Base-by-base conservation (phyloP, 2,797 vertebrate genomes). In the Buceros bicornis region DNA sequence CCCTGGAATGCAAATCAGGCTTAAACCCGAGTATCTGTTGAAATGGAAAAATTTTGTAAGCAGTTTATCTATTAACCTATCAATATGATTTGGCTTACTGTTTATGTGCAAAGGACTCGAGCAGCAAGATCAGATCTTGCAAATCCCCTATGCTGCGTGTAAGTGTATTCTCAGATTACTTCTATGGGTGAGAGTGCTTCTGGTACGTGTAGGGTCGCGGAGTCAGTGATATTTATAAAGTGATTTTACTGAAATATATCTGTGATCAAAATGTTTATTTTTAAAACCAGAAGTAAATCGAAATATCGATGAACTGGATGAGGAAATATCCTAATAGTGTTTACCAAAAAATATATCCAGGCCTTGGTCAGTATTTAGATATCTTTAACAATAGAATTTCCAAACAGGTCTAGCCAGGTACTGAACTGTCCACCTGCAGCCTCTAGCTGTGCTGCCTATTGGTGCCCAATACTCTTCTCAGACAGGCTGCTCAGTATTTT, bases 131-230 rank as follows among this genome's bases (percentile, higher is more conserved):
- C 10, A 37, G 51, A 47, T 70, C 37, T 37, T 82, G 61, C 13
- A 56, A 56, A 47, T 80, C 16, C 22, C 20, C 45, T 67, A 1
- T 1, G 0, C 71, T 53, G 5, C 11, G 4, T 31, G 0, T 29
- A 21, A 40, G n/a, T 40, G 18, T 57, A 4, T 51, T 65, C 43
- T 37, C 2, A 1, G 19, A 2, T n/a, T 33, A 9, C 40, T 50
- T 45, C 25, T 29, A 5, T n/a, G 69, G 29, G 8, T 31, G 33
- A 73, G 16, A 50, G 56, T 64, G 45, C 24, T 15, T 79, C 81
- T 60, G 25, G 22, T 53, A 2, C 7, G 16, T 11, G 7, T 37
- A n/a, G 29, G 7, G 5, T 24, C 50, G 16, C 3, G 7, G 14
- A 56, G 16, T 17, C 67, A 85, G 20, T 67, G 40, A 21, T 9